Evolutionary conservation across 2,888 invertebrate species (phyloP).

Genomic region (Conomelus anceps): DNA sequence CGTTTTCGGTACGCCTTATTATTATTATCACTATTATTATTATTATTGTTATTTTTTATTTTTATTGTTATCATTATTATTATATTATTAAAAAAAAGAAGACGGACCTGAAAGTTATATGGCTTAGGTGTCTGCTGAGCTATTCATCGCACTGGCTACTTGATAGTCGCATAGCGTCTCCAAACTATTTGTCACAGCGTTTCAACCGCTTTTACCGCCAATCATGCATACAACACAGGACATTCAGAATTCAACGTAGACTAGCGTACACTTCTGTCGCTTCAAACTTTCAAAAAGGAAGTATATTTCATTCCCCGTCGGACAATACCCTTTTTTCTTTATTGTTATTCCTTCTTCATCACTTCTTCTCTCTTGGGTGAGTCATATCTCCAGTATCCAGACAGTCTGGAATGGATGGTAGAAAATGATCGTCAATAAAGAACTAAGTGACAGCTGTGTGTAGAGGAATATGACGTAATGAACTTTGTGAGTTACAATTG

Average conservation of each 20-base stretch:
- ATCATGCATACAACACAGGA: background rate
- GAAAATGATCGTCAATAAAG: background rate
- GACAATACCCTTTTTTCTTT: background rate
- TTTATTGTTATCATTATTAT: no score
- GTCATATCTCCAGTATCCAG: background rate
- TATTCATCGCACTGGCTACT: background rate
- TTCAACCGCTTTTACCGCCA: background rate
- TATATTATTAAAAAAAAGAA: no score
- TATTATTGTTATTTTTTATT: no score
- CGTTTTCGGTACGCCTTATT: no score
- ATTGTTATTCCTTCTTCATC: background rate
- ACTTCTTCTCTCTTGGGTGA: background rate
- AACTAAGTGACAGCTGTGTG: no score
- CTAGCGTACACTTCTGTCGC: background rate
- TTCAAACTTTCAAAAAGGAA: background rate
- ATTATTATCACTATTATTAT: no score
- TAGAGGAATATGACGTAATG: no score
- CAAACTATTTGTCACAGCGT: background rate
- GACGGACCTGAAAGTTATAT: no score
- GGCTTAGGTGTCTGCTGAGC: no score
- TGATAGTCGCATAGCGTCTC: background rate
- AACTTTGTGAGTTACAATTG: no score
- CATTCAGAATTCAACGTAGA: background rate
- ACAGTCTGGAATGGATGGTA: background rate
- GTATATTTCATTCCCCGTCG: background rate